Conservation (phyloP, 1,140 invertebrate genomes). For the Brachionus angularis region DNA sequence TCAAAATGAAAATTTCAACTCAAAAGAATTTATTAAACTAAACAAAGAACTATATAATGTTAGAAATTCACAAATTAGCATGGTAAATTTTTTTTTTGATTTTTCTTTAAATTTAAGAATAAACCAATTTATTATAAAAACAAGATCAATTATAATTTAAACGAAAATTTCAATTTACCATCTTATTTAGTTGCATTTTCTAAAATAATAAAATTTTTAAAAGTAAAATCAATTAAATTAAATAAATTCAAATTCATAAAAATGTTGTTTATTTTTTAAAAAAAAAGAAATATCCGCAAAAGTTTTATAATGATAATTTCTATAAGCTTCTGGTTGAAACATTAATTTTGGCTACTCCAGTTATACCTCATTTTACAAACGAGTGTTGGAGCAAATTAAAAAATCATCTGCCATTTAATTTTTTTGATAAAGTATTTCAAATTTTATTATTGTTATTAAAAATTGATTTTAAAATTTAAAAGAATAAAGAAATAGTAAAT, state of each 20-base stretch:
- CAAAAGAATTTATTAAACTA: neutral
- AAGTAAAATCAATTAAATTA: neutral
- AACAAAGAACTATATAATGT: neutral
- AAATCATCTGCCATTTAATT: neutral
- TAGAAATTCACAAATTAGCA: conserved; percentile 18
- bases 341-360: conserved; percentile 9
- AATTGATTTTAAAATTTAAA: neutral
- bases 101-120: neutral
- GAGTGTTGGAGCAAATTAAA: conserved; percentile 36
- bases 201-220: conserved; percentile 29
- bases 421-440: conserved; percentile 1
- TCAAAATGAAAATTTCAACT: neutral
- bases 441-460: neutral
- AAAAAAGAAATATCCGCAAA: conserved; percentile 23
- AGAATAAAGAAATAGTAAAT: conserved; percentile 11
- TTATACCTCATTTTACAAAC: conserved; percentile 39
- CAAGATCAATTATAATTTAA: conserved; percentile 34
- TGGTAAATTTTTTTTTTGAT: conserved; percentile 2
- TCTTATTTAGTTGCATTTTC: conserved; percentile 32
- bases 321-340: conserved; percentile 27
- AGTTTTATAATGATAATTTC: neutral
- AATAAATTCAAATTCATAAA: too few relatives aligned
- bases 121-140: neutral
- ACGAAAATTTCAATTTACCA: conserved; percentile 41
- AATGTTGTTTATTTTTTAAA: neutral